Conservation (phyloP, 2,113 vertebrate genomes). For the Callocephalon fimbriatum region DNA sequence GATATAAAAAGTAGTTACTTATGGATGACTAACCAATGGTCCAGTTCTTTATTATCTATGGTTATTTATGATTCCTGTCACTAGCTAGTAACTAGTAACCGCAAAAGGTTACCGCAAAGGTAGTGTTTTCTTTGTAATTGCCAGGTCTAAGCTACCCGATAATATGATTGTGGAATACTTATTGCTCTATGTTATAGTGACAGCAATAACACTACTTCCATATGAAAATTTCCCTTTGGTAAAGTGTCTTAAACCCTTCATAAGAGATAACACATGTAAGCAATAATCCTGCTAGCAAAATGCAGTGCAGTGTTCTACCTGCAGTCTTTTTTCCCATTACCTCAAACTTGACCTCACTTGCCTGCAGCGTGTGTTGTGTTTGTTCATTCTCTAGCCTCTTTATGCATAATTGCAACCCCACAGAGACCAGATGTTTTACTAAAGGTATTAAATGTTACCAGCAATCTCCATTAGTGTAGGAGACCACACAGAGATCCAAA, state of each 20-base stretch:
- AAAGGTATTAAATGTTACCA: slow-evolving; percentile 40
- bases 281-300: not conserved
- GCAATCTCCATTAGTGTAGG: slow-evolving; percentile 8
- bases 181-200: not conserved
- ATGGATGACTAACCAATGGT: not conserved
- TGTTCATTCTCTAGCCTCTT: not conserved
- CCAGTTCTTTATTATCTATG: not conserved
- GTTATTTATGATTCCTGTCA: not conserved
- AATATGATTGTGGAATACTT: not conserved
- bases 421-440: slow-evolving; percentile 30
- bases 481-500: slow-evolving; percentile 3
- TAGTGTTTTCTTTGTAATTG: not conserved
- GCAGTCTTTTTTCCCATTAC: not conserved
- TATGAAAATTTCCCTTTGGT: not conserved
- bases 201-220: not conserved
- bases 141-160: not conserved
- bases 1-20: not conserved
- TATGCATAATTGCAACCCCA: slow-evolving; percentile 26
- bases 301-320: not conserved
- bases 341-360: not conserved
- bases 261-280: not conserved
- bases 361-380: not conserved
- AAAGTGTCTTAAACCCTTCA: not conserved
- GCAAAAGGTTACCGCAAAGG: not conserved
- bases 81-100: not conserved